Percentiles rank a stretch among this genome's conserved stretches.
phyloP scores from a whole-genome alignment of 2,888 invertebrate species.

The Drosophila formosana region DNA sequence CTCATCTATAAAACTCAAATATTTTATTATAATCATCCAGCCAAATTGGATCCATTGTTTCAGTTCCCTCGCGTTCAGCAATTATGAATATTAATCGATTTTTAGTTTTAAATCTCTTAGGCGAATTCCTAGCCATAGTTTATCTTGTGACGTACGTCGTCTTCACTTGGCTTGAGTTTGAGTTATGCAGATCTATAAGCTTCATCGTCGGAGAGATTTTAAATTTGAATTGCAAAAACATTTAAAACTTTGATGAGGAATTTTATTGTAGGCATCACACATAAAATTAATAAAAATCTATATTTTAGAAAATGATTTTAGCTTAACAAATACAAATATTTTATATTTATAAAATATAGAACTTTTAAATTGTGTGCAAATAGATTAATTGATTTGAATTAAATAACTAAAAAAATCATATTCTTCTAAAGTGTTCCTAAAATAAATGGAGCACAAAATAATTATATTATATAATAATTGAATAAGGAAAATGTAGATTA shows the following conservation, averaged over 20 bases:
- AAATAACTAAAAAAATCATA: no score
- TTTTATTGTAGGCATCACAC: no score
- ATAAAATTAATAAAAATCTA: no score
- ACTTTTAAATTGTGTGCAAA: no score
- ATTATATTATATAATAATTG: no score
- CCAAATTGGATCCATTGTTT: conserved; percentile 27
- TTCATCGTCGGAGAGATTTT: background rate
- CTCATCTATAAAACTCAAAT: background rate
- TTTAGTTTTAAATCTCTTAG: conserved; percentile 17
- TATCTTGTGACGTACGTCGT: background rate
- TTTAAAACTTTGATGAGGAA: background rate
- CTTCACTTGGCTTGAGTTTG: conserved; percentile 1
- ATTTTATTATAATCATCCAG: conserved; percentile 5
- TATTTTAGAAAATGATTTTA: no score
- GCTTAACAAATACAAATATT: no score
- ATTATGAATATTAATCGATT: conserved; percentile 24
- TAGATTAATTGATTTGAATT: no score
- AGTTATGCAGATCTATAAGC: background rate
- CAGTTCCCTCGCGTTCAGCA: background rate
- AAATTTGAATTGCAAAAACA: background rate
- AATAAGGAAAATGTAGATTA: no score
- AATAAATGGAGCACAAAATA: no score
- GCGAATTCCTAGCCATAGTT: conserved; percentile 6
- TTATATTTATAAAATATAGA: no score
- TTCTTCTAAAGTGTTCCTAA: no score